These are phyloP conservation scores for Campylomormyrus tamandua DNA, from an alignment of 2,113 vertebrate genomes.

Conservation along the genomic window DNA sequence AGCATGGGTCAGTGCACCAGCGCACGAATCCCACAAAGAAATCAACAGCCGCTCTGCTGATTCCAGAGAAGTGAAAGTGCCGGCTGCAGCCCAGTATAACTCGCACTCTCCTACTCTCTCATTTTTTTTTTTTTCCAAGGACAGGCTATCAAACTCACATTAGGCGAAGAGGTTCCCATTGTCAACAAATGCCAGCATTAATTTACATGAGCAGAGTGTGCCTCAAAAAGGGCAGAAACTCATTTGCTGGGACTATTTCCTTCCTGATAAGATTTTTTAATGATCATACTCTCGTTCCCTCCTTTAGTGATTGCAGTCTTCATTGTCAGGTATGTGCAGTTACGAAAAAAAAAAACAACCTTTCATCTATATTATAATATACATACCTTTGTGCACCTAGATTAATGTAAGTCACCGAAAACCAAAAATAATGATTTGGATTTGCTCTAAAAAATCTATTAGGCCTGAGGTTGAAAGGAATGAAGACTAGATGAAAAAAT, in stretches of 20 bases:
- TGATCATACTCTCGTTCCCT: neutral
- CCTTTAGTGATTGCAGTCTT: conserved; percentile 18
- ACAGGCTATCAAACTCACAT: conserved; percentile 50
- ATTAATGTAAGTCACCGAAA: neutral
- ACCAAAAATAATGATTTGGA: neutral
- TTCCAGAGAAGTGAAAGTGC: neutral
- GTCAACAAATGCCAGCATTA: conserved; percentile 56
- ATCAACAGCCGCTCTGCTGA: neutral
- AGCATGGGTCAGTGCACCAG: neutral
- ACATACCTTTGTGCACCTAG: neutral
- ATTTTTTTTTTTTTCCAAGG: conserved; percentile 35
- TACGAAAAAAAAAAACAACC: too few relatives aligned
- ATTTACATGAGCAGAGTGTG: conserved; percentile 52
- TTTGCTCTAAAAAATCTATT: neutral
- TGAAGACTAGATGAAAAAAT: neutral
- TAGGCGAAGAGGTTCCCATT: conserved; percentile 46
- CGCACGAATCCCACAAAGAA: neutral
- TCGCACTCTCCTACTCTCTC: conserved; percentile 34
- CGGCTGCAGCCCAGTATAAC: conserved; percentile 22
- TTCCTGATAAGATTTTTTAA: conserved; percentile 13
- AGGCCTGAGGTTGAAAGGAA: neutral
- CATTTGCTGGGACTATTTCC: conserved; percentile 19
- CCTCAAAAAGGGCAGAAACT: conserved; percentile 45
- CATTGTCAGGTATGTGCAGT: neutral
- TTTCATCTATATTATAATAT: neutral